Percentiles rank a stretch among this genome's conserved stretches.
These are phyloP conservation scores for Sturnus vulgaris DNA, from an alignment of 2,113 vertebrate genomes.

Conservation along the genomic window DNA sequence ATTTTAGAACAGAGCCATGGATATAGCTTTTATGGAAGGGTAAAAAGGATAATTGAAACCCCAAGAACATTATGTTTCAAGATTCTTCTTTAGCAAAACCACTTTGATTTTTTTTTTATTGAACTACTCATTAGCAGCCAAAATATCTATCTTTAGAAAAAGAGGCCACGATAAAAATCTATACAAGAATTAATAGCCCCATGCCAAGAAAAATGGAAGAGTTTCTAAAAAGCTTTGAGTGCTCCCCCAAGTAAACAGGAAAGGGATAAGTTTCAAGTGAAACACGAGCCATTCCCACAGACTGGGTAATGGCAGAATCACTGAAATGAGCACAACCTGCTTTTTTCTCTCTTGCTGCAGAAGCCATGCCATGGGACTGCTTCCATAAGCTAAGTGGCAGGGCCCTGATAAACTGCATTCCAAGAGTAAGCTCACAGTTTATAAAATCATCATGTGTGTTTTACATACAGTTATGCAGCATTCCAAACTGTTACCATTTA, in stretches of 20 bases:
- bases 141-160: not conserved
- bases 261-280: not conserved
- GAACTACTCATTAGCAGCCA: not conserved
- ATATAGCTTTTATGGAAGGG: not conserved
- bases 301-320: not conserved
- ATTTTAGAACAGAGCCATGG: not conserved
- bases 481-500: not conserved
- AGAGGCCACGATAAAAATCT: not conserved
- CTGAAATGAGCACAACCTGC: not conserved
- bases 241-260: conserved; percentile 4
- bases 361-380: not conserved
- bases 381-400: not conserved
- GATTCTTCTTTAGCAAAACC: not conserved
- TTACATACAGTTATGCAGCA: not conserved
- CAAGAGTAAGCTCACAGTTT: not conserved
- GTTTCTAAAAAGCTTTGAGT: not conserved
- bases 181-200: not conserved
- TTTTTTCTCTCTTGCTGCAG: not conserved
- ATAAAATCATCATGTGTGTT: not conserved
- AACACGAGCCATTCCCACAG: not conserved
- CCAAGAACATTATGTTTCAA: not conserved
- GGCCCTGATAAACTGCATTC: not conserved
- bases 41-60: not conserved
- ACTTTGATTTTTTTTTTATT: not conserved
- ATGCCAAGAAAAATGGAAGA: not conserved